A percentile compares a stretch with the other conserved stretches of the same genome.
Conservation (phyloP, 1,140 invertebrate genomes). For the Drosophila nigrodunni region DNA sequence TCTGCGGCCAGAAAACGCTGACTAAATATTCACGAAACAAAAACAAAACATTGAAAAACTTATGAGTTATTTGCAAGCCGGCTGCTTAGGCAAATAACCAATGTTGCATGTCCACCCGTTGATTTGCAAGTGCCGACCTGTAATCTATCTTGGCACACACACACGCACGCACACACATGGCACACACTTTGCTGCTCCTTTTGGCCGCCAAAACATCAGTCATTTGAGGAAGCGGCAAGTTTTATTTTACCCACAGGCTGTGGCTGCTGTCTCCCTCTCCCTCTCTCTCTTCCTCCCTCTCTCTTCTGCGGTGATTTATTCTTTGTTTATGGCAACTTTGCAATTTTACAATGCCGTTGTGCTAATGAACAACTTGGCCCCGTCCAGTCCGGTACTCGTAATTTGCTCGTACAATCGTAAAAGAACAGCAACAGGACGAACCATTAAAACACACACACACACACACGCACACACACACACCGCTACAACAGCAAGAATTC, state of each 20-base stretch:
- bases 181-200: conserved; percentile 11
- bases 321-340: conserved; percentile 60
- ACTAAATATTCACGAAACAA: conserved; percentile 29
- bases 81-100: conserved; percentile 59
- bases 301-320: conserved; percentile 57
- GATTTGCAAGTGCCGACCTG: conserved; percentile 54
- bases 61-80: conserved; percentile 32
- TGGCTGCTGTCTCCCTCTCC: conserved; percentile 11
- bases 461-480: background rate
- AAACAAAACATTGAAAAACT: conserved; percentile 4
- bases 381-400: conserved; percentile 45
- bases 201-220: conserved; percentile 60
- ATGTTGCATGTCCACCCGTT: conserved; percentile 44
- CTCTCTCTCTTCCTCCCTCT: too few relatives aligned
- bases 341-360: conserved; percentile 45
- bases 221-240: conserved; percentile 24
- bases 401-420: conserved; percentile 71
- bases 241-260: background rate
- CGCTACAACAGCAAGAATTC: background rate
- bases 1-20: conserved; percentile 11
- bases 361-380: conserved; percentile 64
- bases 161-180: conserved; percentile 11
- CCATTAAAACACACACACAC: conserved; percentile 19
- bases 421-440: conserved; percentile 55
- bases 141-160: conserved; percentile 50